A percentile compares a stretch with the other conserved stretches of the same genome.
These are phyloP conservation scores for Scolopax bukidnonensis DNA, from an alignment of 2,797 vertebrate species.

Conservation along the genomic window DNA sequence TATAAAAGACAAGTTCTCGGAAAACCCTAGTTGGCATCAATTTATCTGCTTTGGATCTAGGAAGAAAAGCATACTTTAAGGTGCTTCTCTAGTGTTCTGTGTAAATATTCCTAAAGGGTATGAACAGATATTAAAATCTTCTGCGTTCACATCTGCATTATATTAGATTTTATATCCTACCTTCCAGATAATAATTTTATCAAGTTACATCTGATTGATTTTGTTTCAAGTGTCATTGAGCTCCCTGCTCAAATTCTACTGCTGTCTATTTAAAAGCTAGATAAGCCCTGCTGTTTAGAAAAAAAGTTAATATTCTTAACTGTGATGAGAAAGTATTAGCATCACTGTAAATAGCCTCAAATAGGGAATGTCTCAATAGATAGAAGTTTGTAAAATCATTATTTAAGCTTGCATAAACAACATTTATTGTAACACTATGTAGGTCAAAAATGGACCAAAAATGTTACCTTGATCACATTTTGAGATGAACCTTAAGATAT, in stretches of 20 bases:
- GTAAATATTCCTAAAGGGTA: constrained; percentile 15
- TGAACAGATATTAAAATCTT: constrained; percentile 27
- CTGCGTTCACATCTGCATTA: background rate
- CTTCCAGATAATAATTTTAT: constrained; percentile 18
- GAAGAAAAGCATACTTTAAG: background rate
- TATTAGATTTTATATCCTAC: constrained; percentile 9
- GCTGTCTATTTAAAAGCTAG: background rate
- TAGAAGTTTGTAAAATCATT: constrained; percentile 12
- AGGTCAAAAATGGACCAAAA: constrained; percentile 39
- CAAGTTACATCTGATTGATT: constrained; percentile 6
- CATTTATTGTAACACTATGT: constrained; percentile 23
- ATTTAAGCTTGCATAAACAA: constrained; percentile 40
- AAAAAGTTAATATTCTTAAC: constrained; percentile 35
- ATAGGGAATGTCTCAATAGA: background rate
- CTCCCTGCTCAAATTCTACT: constrained; percentile 13
- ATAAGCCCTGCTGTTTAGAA: constrained; percentile 30
- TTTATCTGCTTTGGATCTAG: background rate
- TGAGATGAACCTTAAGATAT: constrained; percentile 41
- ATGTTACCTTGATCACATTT: constrained; percentile 38
- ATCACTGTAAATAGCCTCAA: constrained; percentile 21
- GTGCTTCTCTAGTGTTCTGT: background rate
- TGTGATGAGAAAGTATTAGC: constrained; percentile 1
- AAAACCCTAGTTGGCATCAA: background rate
- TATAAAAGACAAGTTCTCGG: background rate
- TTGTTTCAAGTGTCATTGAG: constrained; percentile 47